Conservation (phyloP, 2,797 vertebrate genomes). For the Cyprinella venusta region DNA sequence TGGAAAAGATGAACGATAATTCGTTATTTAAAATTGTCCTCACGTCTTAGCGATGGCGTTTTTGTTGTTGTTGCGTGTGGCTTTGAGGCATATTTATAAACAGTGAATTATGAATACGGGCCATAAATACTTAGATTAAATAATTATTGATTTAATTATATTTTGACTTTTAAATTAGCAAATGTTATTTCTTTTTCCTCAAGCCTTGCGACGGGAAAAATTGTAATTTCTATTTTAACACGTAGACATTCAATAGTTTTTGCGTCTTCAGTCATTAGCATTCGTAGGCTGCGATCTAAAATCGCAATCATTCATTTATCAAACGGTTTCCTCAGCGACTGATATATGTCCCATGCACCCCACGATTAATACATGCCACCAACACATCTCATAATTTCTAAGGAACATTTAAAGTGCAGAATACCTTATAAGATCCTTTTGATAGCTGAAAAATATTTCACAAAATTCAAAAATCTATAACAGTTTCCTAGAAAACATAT, state of each 20-base stretch:
- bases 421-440: conserved; percentile 85
- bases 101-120: conserved; percentile 19
- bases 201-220: conserved; percentile 17
- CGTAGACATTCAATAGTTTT: conserved; percentile 8
- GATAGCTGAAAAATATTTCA: conserved; percentile 84
- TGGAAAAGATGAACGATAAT: conserved; percentile 66
- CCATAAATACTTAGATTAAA: not conserved
- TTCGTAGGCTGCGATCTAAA: conserved; percentile 27
- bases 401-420: conserved; percentile 82
- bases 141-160: not conserved
- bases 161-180: not conserved
- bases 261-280: conserved; percentile 22
- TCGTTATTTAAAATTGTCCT: conserved; percentile 25
- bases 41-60: conserved; percentile 9
- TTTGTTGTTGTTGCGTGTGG: conserved; percentile 33
- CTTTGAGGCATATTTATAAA: conserved; percentile 27
- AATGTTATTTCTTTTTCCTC: not conserved
- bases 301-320: conserved; percentile 57
- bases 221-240: not conserved
- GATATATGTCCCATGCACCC: conserved; percentile 74
- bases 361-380: conserved; percentile 75
- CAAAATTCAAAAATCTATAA: conserved; percentile 72
- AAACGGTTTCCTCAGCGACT: conserved; percentile 61
- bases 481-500: conserved; percentile 54
- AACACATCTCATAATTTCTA: conserved; percentile 70